Evolutionary conservation across 2,797 vertebrate species (phyloP), one percentile per base, ranked within the genome.

Genomic region (Poecilia picta): DNA sequence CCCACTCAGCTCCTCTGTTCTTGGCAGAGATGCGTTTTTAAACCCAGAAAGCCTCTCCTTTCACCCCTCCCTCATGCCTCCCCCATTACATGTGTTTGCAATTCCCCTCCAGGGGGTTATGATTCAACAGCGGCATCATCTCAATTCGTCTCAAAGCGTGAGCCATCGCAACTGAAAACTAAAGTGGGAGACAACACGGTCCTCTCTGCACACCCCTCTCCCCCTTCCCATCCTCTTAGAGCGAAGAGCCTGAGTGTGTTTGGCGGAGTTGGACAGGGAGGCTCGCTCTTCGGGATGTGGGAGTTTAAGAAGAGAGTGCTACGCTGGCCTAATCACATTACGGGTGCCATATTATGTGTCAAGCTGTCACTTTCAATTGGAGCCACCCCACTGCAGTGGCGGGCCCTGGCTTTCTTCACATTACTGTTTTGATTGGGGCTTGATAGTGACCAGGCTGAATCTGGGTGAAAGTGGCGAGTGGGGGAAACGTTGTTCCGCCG

Each of bases 321-420:
- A 93, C 88, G 89, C 92, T 93, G 94, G 93, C 92, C 93, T 96
- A 96, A 96, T 96, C 95, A 96, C 94, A 96, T 96, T 96, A 96
- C 73, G 85, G 92, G 90, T 96, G 94, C 94, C 94, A 96, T 95
- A 96, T 94, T 96, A 95, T 94, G 94, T 96, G 96, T 96, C 95
- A 96, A 95, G 91, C 94, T 95, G 95, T 96, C 96, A 95, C 94
- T 96, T 96, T 94, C 95, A 92, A 96, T 96, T 96, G 95, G 89
- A 93, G 92, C 89, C 90, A 86, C 80, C 28, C 77, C 85, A 28
- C 90, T 91, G 89, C 91, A 82, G 88, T 82, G 83, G 81, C 78
- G 28, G 80, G 84, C 73, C 83, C 81, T 80, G 85, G 84, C 85
- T 92, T 91, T 88, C 85, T 93, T 92, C 93, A 86, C 90, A 91